These are phyloP conservation scores for Metellina segmentata DNA, from an alignment of 2,888 invertebrate genomes.

Conservation along the genomic window DNA sequence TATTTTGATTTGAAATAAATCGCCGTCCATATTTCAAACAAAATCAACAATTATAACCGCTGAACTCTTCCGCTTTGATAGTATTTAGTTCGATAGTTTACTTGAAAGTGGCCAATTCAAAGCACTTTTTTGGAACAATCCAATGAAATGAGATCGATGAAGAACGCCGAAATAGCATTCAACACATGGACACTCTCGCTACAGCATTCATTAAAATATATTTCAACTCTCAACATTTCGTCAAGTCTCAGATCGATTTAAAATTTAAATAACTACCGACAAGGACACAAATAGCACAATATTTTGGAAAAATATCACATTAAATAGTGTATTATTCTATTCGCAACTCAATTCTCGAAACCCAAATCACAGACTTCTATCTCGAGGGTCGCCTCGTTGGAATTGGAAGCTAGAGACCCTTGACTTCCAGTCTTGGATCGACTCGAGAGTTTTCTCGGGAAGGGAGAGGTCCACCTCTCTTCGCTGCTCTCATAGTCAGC, in stretches of 20 bases:
- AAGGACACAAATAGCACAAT: background rate
- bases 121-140: too few species aligned
- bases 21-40: too few species aligned
- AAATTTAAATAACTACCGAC: background rate
- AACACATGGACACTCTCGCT: background rate
- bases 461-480: slow-evolving; percentile 62
- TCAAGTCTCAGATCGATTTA: background rate
- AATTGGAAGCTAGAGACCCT: slow-evolving; percentile 2
- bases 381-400: background rate
- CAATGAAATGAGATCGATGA: too few species aligned
- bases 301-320: slow-evolving; percentile 1
- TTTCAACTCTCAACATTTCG: background rate
- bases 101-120: too few species aligned
- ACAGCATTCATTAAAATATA: background rate
- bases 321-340: background rate
- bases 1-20: too few species aligned
- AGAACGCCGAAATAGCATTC: too few species aligned
- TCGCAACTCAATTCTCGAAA: slow-evolving; percentile 48
- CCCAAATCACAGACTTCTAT: slow-evolving; percentile 68
- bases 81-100: too few species aligned
- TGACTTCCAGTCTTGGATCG: background rate
- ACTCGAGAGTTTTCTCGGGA: slow-evolving; percentile 35
- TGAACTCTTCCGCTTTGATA: too few species aligned
- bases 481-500: slow-evolving; percentile 74
- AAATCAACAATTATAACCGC: too few species aligned